These are phyloP conservation scores for Melanogrammus aeglefinus DNA, from an alignment of 2,797 vertebrate genomes.

Conservation along the genomic window DNA sequence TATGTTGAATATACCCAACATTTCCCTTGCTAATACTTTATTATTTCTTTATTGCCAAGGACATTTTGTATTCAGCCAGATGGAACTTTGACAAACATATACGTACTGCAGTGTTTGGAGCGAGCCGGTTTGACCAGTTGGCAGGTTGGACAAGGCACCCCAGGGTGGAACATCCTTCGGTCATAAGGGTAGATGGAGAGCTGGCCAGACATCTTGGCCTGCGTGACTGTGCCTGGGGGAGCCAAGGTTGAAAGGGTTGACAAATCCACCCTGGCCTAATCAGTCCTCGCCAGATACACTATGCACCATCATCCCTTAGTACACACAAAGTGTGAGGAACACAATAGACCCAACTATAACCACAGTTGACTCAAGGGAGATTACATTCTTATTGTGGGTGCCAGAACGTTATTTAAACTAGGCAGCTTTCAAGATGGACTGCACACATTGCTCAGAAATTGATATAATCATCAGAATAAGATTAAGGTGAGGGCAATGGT, in stretches of 20 bases:
- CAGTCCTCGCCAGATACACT: background rate
- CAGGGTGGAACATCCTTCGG: slow-evolving; percentile 77
- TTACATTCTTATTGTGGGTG: background rate
- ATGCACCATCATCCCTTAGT: background rate
- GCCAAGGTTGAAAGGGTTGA: background rate
- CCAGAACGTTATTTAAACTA: too few relatives aligned
- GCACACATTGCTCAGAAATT: background rate
- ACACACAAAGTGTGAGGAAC: background rate
- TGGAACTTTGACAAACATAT: slow-evolving; percentile 4
- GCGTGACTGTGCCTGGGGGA: slow-evolving; percentile 80
- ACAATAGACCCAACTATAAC: background rate
- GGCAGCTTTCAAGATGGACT: background rate
- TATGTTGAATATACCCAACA: too few relatives aligned
- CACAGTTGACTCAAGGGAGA: background rate
- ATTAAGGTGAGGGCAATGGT: background rate
- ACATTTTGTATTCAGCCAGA: too few relatives aligned
- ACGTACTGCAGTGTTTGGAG: slow-evolving; percentile 95
- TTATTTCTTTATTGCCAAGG: background rate
- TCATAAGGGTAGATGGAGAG: slow-evolving; percentile 82
- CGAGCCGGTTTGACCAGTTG: slow-evolving; percentile 84
- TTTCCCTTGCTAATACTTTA: too few relatives aligned
- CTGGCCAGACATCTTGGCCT: slow-evolving; percentile 70
- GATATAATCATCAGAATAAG: background rate
- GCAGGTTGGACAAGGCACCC: slow-evolving; percentile 79
- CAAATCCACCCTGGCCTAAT: background rate